Conservation (phyloP, 2,113 vertebrate genomes). For the Mobula hypostoma region DNA sequence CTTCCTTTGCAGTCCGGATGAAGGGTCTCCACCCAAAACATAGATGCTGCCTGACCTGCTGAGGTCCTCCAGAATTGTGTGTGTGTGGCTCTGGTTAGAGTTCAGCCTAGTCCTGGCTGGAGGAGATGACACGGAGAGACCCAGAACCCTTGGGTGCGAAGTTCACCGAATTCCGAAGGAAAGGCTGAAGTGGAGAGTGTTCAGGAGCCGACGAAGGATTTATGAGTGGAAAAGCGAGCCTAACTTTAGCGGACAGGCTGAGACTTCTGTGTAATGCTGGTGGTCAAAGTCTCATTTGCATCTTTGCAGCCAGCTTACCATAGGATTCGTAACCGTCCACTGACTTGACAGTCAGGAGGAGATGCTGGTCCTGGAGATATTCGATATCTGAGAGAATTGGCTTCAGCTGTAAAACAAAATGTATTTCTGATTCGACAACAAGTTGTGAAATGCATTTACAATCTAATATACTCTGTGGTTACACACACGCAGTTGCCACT, state of each 20-base stretch:
- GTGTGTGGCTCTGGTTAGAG: too few relatives aligned
- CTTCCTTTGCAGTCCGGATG: too few relatives aligned
- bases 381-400: constrained; percentile 94
- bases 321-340: constrained; percentile 91
- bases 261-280: not conserved
- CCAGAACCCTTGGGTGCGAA: not conserved
- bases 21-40: too few relatives aligned
- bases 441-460: not conserved
- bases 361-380: constrained; percentile 93
- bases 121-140: not conserved
- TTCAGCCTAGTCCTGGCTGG: too few relatives aligned
- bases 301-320: constrained; percentile 53
- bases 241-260: not conserved
- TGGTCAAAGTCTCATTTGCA: not conserved
- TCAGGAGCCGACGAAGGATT: not conserved
- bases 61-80: too few relatives aligned
- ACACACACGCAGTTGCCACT: too few relatives aligned
- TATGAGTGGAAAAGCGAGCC: not conserved
- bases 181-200: not conserved
- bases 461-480: too few relatives aligned
- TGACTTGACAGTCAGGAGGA: constrained; percentile 89
- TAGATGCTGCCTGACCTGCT: too few relatives aligned
- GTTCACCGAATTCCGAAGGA: not conserved
- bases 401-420: constrained; percentile 61
- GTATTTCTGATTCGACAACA: not conserved